phyloP scores from a whole-genome alignment of 2,113 vertebrate species.

The Leuciscus idus region DNA sequence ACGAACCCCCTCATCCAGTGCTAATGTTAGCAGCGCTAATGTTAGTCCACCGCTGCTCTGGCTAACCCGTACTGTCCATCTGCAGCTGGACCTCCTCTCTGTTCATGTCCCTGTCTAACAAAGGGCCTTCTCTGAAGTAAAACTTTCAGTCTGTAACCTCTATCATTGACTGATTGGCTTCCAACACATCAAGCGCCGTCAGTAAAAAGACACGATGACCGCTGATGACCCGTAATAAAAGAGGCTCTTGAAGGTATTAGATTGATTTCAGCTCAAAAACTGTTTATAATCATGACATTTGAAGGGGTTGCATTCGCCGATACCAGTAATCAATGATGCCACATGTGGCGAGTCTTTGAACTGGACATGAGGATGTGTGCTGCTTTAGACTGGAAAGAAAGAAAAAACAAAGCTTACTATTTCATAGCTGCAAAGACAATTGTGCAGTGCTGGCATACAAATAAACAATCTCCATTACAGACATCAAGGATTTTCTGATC shows the following conservation, averaged over 20 bases:
- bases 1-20: background rate
- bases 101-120: constrained; percentile 23
- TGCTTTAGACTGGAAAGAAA: background rate
- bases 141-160: constrained; percentile 25
- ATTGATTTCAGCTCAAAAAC: constrained; percentile 53
- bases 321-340: constrained; percentile 56
- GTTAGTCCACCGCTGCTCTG: constrained; percentile 1
- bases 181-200: constrained; percentile 33
- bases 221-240: constrained; percentile 21
- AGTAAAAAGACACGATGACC: constrained; percentile 45
- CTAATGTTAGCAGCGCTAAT: constrained; percentile 17
- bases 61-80: constrained; percentile 1
- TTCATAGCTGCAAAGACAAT: background rate
- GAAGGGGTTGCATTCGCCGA: constrained; percentile 42
- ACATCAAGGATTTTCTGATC: constrained; percentile 2
- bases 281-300: constrained; percentile 54
- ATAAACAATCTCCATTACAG: background rate
- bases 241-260: constrained; percentile 55
- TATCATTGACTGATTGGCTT: constrained; percentile 31
- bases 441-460: background rate
- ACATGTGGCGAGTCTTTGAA: constrained; percentile 10
- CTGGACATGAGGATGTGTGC: background rate
- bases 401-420: background rate
- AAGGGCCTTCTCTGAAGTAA: constrained; percentile 25
- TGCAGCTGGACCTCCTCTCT: background rate